These are phyloP conservation scores for Puma concolor DNA, from an alignment of 2,113 vertebrate genomes.

Conservation along the genomic window DNA sequence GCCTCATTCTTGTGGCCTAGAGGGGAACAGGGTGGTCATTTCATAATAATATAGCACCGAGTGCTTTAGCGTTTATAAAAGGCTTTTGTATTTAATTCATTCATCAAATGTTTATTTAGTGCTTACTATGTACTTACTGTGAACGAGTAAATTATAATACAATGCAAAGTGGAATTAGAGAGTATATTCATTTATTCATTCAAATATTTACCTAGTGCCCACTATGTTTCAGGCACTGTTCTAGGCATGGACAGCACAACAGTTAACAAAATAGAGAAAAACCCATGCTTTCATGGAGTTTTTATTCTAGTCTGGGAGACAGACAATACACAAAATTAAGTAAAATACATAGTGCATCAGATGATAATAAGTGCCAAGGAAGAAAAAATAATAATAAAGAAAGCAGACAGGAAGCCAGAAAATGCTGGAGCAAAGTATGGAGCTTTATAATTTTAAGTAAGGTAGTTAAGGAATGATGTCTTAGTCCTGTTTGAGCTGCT, in stretches of 20 bases:
- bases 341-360: background rate
- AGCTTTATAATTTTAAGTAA: background rate
- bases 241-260: background rate
- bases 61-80: background rate
- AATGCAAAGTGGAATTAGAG: background rate
- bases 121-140: background rate
- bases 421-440: background rate
- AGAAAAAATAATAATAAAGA: background rate
- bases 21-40: background rate
- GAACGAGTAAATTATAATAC: background rate
- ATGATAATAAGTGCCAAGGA: background rate
- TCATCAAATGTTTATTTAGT: background rate
- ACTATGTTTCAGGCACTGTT: background rate
- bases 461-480: background rate
- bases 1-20: background rate
- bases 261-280: background rate
- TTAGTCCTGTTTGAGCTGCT: background rate
- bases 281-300: background rate
- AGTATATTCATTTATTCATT: background rate
- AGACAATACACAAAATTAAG: constrained; percentile 13
- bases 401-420: background rate
- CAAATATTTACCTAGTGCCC: background rate
- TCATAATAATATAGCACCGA: background rate
- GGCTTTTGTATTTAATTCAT: background rate
- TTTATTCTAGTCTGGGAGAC: background rate